Conservation (phyloP, 2,888 invertebrate genomes). For the Caenorhabditis doughertyi region DNA sequence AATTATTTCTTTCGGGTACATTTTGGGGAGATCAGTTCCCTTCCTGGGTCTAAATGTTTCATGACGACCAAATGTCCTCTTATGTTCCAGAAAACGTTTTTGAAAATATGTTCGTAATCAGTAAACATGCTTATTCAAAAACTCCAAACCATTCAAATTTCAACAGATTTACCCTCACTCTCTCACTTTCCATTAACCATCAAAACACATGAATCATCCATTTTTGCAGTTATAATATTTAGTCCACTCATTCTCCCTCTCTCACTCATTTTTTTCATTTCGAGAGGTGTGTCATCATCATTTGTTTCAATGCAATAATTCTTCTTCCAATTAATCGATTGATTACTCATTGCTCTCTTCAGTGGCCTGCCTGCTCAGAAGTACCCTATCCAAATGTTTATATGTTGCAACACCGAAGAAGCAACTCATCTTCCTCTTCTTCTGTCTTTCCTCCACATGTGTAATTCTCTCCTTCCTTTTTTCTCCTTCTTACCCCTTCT, state of each 20-base stretch:
- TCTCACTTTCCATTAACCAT: neutral
- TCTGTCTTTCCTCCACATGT: constrained; percentile 26
- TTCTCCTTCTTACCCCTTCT: constrained; percentile 6
- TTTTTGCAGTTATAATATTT: constrained; percentile 5
- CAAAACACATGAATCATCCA: constrained; percentile 27
- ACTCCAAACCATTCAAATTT: neutral
- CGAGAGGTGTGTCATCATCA: constrained; percentile 15
- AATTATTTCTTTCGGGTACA: too few species aligned
- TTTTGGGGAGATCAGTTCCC: too few species aligned
- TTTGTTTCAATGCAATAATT: constrained; percentile 1
- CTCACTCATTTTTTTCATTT: constrained; percentile 5
- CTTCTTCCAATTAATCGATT: constrained; percentile 30
- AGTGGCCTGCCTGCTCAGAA: constrained; percentile 3
- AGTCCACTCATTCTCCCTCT: neutral
- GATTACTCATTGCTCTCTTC: constrained; percentile 35
- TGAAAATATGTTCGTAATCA: too few species aligned
- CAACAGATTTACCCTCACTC: neutral
- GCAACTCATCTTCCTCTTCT: constrained; percentile 12
- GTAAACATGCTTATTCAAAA: too few species aligned
- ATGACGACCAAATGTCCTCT: too few species aligned
- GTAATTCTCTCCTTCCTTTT: constrained; percentile 10
- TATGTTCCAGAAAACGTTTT: too few species aligned
- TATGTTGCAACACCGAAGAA: constrained; percentile 42
- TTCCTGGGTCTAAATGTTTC: too few species aligned
- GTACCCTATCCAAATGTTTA: constrained; percentile 38